Evolutionary conservation across 2,797 vertebrate species (phyloP), one percentile per base, ranked within the genome.

Genomic region (Channallabes apus): DNA sequence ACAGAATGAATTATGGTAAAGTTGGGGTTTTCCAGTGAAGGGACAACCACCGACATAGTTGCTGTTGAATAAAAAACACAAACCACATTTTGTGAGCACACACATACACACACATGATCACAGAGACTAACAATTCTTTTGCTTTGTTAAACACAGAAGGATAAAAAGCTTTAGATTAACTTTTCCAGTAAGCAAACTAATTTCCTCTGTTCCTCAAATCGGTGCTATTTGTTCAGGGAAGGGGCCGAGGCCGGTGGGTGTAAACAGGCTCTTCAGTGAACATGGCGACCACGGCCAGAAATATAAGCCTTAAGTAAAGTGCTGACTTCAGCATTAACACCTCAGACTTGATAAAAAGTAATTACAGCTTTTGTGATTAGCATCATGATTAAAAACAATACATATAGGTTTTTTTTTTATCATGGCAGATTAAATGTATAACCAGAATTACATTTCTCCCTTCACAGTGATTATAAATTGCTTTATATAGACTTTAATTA

Each of bases 31-130:
- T 87, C 83, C 81, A 87, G 59, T 80, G 68, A 83, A 81, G 68
- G 85, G 83, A 82, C 46, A 82, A 82, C 82, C 69, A 84, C 65
- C 65, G 65, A 69, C 54, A 82, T 78, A 32, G 46, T 80, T 62
- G 72, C 89, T 91, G 85, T 72, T 78, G 46, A 80, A 84, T 85
- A 64, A 89, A 88, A 86, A 82, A 80, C 76, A 87, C 56, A 84
- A 87, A 83, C 82, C 38, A 76, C 83, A 80, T 86, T 76, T 56
- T 38, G 59, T 85, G 86, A 82, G 67, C 69, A 85, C 69, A 72
- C 56, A 84, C 79, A 41, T 38, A 32, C 73, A 29, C 58, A 58
- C 59, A 85, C 64, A 61, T 29, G 62, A 80, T 67, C 38, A 65
- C 27, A 38, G 59, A 24, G 59, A 46, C 64, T 79, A 32, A 79